phyloP scores from a whole-genome alignment of 2,888 invertebrate species.

The Cryptops parisi region DNA sequence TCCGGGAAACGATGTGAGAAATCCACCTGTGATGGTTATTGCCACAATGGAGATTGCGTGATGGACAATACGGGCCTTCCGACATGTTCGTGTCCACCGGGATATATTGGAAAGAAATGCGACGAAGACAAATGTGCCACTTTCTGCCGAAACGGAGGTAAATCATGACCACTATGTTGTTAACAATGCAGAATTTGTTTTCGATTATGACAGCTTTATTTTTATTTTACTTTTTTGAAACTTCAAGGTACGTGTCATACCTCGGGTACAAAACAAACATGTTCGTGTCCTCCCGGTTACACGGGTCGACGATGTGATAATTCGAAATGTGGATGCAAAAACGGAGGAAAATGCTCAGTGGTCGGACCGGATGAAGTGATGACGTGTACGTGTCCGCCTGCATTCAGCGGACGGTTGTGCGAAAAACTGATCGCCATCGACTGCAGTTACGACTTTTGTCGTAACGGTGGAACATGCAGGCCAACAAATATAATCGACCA shows the following conservation, averaged over 20 bases:
- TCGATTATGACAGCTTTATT: neutral
- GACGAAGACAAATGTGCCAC: constrained; percentile 43
- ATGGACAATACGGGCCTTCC: constrained; percentile 28
- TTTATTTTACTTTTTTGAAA: constrained; percentile 11
- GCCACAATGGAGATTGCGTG: constrained; percentile 34
- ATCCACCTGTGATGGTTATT: constrained; percentile 33
- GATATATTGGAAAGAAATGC: constrained; percentile 44
- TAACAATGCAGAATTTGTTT: neutral
- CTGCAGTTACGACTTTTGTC: constrained; percentile 35
- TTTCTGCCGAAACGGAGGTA: constrained; percentile 45
- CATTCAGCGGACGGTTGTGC: constrained; percentile 7
- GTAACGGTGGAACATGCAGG: constrained; percentile 45
- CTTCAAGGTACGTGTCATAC: constrained; percentile 28
- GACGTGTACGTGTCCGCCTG: constrained; percentile 2
- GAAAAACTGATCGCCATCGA: neutral
- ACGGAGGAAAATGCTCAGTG: constrained; percentile 1
- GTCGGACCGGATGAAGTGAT: neutral
- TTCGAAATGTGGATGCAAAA: constrained; percentile 8
- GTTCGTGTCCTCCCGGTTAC: constrained; percentile 32
- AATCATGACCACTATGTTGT: constrained; percentile 14
- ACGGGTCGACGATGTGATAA: constrained; percentile 20
- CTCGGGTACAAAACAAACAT: constrained; percentile 32
- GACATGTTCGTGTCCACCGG: constrained; percentile 37
- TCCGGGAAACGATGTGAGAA: constrained; percentile 38
- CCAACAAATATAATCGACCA: constrained; percentile 35